These are phyloP conservation scores for Thalpophila matura DNA, from an alignment of 2,888 invertebrate genomes.

Conservation along the genomic window DNA sequence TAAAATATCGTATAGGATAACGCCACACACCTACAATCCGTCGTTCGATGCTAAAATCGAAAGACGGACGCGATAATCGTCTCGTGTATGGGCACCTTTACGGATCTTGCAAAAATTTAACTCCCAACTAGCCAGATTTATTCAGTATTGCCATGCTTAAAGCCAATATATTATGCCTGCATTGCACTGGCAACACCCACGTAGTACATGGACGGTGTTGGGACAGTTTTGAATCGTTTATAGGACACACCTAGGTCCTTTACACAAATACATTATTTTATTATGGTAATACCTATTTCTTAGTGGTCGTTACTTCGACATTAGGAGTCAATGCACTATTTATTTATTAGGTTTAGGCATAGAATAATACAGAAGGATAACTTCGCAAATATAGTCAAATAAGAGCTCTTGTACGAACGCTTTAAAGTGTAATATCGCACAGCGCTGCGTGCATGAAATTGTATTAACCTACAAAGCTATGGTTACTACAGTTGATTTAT, in stretches of 20 bases:
- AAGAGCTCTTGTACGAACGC: no score
- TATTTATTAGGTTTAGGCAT: slow-evolving; percentile 21
- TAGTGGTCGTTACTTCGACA: slow-evolving; percentile 18
- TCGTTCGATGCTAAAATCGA: no score
- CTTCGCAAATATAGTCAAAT: no score
- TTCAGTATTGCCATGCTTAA: slow-evolving; percentile 33
- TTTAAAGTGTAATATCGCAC: no score
- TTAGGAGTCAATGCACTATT: not conserved
- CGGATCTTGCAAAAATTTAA: not conserved
- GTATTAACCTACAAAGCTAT: no score
- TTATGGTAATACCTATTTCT: slow-evolving; percentile 29
- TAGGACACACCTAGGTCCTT: slow-evolving; percentile 38
- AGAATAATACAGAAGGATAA: no score
- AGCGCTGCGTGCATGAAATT: no score
- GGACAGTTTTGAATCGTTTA: slow-evolving; percentile 52
- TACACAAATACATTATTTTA: slow-evolving; percentile 43
- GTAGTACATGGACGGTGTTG: slow-evolving; percentile 32
- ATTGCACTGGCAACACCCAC: slow-evolving; percentile 49
- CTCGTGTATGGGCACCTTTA: no score
- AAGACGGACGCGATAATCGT: no score
- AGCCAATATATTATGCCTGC: slow-evolving; percentile 44
- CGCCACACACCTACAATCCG: no score
- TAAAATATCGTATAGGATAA: no score
- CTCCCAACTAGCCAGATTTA: slow-evolving; percentile 11
- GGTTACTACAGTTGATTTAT: no score